Evolutionary conservation across 2,113 vertebrate species (phyloP), one percentile per base, ranked within the genome.

Genomic region (Dermatemys mawii): DNA sequence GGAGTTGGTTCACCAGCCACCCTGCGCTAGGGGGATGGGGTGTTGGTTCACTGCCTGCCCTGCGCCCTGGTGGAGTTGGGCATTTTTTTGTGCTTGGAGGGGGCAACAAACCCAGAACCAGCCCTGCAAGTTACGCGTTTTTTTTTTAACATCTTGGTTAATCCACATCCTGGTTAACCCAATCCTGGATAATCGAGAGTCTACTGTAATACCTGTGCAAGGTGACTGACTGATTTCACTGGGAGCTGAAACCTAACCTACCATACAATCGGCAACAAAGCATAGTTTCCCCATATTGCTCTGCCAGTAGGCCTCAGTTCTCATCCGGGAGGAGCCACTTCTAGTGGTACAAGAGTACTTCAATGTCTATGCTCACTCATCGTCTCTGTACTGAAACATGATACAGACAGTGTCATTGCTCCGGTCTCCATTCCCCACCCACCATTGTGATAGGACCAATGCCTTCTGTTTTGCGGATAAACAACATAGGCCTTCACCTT

Each of bases 401-500:
- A 57, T 88, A 84, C 88, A 83, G 60, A 94, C 89, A 90, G 83
- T 50, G 84, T 85, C 70, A 89, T 88, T 88, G 80, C 51, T 53
- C 51, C 21, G 19, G 53, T 0, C 1, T 84, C 78, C 73, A 83
- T 8, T 88, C 81, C 89, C 83, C 92, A 82, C 86, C 84, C 44
- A 32, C 90, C 90, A 53, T 57, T 82, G 35, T 93, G 92, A 94
- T 51, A 93, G 94, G 80, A 95, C 94, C 87, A 87, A 67, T 89
- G 96, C 84, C 78, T 50, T 75, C 89, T 80, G 41, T 75, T 92
- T 87, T 54, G 86, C 92, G 26, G 73, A 93, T 88, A 96, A 94
- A 88, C 90, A 94, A 9, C 51, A 91, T 54, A 57, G 79, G 93
- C 84, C 83, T 81, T 96, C 86, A 94, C 89, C 93, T 93, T 92